Percentiles rank a stretch among this genome's conserved stretches.
phyloP scores from a whole-genome alignment of 2,888 invertebrate species.

The Leucania comma region DNA sequence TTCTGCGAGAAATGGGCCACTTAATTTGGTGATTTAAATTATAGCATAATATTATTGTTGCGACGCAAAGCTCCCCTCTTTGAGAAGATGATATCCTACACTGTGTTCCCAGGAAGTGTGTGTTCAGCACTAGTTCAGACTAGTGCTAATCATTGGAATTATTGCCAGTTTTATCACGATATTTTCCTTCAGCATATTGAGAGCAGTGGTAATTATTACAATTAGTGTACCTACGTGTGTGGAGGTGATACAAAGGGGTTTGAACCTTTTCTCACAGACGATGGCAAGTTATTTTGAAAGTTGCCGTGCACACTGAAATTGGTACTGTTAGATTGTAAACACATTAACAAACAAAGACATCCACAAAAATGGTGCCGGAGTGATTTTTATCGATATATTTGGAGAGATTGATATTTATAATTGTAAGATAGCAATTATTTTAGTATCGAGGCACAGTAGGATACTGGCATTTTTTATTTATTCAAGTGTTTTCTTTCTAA shows the following conservation, averaged over 20 bases:
- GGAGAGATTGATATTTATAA: neutral
- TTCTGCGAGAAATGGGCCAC: too few species aligned
- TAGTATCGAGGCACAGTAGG: too few species aligned
- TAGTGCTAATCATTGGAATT: neutral
- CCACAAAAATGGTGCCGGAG: neutral
- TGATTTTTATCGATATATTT: neutral
- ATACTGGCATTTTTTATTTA: neutral
- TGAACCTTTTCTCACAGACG: neutral
- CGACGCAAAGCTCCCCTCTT: too few species aligned
- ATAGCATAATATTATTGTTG: too few species aligned
- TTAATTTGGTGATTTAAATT: too few species aligned
- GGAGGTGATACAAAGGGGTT: too few species aligned
- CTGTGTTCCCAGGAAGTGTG: too few species aligned
- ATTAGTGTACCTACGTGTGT: too few species aligned
- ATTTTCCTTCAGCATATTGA: too few species aligned
- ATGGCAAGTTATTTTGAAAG: neutral
- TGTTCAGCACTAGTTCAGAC: too few species aligned
- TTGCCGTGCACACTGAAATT: neutral
- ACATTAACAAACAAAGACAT: neutral
- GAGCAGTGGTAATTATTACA: too few species aligned
- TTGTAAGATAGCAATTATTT: neutral
- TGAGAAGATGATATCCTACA: neutral
- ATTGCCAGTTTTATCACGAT: too few species aligned
- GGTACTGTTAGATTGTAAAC: neutral
- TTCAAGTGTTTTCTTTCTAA: slow-evolving; percentile 5